Percentiles rank a stretch among this genome's conserved stretches.
phyloP scores from a whole-genome alignment of 2,113 vertebrate species.

The Takifugu flavidus region DNA sequence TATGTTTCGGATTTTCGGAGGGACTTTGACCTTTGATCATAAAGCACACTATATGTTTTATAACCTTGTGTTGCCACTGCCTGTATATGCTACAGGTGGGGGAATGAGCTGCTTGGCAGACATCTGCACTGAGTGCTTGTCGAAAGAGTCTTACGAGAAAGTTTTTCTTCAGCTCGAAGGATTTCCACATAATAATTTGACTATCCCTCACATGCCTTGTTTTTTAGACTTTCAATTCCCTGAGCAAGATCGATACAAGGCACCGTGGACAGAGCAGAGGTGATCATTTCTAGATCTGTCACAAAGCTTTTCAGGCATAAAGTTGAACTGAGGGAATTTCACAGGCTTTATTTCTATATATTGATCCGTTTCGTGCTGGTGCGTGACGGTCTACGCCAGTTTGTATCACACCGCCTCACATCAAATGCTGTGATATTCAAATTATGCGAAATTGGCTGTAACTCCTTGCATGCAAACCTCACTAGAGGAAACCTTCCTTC shows the following conservation, averaged over 20 bases:
- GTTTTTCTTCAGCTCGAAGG: slow-evolving; percentile 53
- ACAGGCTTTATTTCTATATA: slow-evolving; percentile 56
- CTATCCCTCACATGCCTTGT: slow-evolving; percentile 65
- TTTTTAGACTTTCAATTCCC: slow-evolving; percentile 65
- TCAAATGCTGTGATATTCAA: slow-evolving; percentile 14
- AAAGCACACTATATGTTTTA: too few relatives aligned
- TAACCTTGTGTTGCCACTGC: too few relatives aligned
- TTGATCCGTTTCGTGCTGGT: slow-evolving; percentile 31
- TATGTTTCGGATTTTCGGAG: too few relatives aligned
- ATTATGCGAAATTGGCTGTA: slow-evolving; percentile 41
- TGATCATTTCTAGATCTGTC: slow-evolving; percentile 72
- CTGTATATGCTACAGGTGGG: too few relatives aligned
- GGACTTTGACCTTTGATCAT: too few relatives aligned
- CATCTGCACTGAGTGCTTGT: too few relatives aligned
- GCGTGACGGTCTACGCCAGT: neutral
- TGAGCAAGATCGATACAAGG: slow-evolving; percentile 61
- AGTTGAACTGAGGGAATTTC: slow-evolving; percentile 63
- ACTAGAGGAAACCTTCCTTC: slow-evolving; percentile 48
- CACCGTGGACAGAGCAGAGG: slow-evolving; percentile 39
- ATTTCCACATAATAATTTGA: slow-evolving; percentile 66
- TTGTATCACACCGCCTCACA: slow-evolving; percentile 9
- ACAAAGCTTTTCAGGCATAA: slow-evolving; percentile 65
- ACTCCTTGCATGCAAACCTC: slow-evolving; percentile 8
- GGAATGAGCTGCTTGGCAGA: too few relatives aligned
- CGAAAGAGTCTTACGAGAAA: slow-evolving; percentile 16